phyloP scores from a whole-genome alignment of 2,888 invertebrate species.

The Serripes groenlandicus region DNA sequence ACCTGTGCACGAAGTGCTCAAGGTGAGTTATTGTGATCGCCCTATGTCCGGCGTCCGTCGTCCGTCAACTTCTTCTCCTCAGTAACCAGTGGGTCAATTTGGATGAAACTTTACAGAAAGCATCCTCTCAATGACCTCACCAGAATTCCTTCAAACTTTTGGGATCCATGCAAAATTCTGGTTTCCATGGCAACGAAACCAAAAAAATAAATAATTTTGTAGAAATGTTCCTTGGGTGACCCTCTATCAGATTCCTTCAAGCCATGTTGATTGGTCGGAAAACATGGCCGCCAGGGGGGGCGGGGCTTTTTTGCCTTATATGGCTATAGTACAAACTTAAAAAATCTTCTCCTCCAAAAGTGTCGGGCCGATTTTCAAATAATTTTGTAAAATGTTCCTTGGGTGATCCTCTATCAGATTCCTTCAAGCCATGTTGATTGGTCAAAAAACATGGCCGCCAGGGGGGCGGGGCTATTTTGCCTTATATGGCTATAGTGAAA shows the following conservation, averaged over 20 bases:
- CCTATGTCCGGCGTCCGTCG: too few relatives aligned
- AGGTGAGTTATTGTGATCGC: too few relatives aligned
- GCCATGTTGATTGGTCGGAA: background rate
- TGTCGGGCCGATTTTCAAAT: too few relatives aligned
- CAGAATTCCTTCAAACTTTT: background rate
- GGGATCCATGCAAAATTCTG: background rate
- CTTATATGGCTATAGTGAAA: too few relatives aligned
- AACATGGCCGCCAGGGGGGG: background rate
- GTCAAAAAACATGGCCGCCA: too few relatives aligned
- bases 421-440: too few relatives aligned
- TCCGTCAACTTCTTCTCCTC: background rate
- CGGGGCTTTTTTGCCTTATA: background rate
- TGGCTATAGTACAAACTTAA: background rate
- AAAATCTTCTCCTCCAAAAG: background rate
- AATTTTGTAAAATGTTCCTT: too few relatives aligned
- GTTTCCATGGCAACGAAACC: background rate
- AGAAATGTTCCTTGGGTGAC: background rate
- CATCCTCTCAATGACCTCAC: background rate
- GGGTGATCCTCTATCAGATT: too few relatives aligned
- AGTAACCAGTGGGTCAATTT: background rate
- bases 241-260: background rate
- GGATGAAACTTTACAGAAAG: background rate
- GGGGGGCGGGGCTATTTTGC: too few relatives aligned
- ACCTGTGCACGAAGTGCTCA: too few relatives aligned
- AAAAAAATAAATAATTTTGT: background rate